Conservation (phyloP, 2,797 vertebrate genomes). For the Sebastes cheni region DNA sequence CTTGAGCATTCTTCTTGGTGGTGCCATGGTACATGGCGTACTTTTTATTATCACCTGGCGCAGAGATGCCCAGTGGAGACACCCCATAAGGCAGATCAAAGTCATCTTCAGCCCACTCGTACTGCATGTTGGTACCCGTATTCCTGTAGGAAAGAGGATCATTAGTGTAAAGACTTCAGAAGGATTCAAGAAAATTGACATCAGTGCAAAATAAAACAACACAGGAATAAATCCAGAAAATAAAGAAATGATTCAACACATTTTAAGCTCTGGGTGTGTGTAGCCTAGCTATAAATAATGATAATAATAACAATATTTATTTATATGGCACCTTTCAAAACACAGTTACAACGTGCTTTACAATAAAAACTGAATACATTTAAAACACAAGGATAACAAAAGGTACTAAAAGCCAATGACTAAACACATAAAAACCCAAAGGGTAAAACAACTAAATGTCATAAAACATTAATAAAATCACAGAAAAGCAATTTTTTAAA, state of each 20-base stretch:
- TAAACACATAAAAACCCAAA: too few species aligned
- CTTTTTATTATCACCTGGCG: accelerated
- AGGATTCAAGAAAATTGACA: not conserved
- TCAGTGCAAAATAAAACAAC: not conserved
- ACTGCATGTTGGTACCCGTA: not conserved
- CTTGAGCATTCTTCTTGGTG: accelerated
- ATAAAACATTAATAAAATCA: too few species aligned
- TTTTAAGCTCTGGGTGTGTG: not conserved
- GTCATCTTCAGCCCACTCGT: conserved; percentile 57
- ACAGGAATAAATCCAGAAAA: not conserved
- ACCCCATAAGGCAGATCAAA: not conserved
- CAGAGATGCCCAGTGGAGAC: accelerated
- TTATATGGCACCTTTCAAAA: too few species aligned
- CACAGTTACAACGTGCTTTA: too few species aligned
- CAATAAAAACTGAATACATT: too few species aligned
- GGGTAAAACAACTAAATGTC: too few species aligned
- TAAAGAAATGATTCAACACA: not conserved
- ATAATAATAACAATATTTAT: too few species aligned
- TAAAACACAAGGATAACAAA: too few species aligned
- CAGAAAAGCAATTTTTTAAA: too few species aligned
- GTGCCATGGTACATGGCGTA: conserved; percentile 81
- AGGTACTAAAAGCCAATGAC: too few species aligned
- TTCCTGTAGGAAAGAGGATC: not conserved
- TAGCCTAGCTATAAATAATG: not conserved
- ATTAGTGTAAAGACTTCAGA: not conserved